Evolutionary conservation across 2,888 invertebrate genomes (phyloP), one percentile per base, ranked within the genome.

Genomic region (Dicyrtoma fusca): DNA sequence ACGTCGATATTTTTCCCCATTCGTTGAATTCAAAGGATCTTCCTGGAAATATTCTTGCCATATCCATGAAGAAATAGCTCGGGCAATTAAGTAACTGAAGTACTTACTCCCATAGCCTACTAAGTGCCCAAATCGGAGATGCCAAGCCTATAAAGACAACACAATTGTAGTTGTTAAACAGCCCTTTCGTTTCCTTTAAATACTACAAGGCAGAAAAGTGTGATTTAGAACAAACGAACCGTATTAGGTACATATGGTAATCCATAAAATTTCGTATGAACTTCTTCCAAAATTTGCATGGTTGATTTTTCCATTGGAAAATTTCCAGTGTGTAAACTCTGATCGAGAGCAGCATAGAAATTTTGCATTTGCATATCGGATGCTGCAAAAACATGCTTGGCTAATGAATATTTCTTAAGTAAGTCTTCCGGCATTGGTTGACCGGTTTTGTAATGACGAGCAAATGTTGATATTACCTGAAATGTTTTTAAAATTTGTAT

Each of bases 41-140:
- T 84, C 82, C 81, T 89, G 87, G 82, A 98, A 97, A 83, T 92
- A 90, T 21, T 88, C 88, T 82, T 92, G 90, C 97, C 97, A 98
- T 76, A 96, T 93, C 86, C 91, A 90, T 71, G 94, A 92, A 0
- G 97, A 96, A 64, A 97, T 89, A 10, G 96, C 94, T 81, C 94
- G 88, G 0, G 98, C 97, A 82, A 97, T 92, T 76, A 99, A 86
- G 85, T 99, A 99, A 0, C 98, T 92, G 84, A 98, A 99, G 85
- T 99, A 99, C 84, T 97, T 97, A 0, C 97, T 97, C 49, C 99
- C 99, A 84, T 99, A 99, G 1, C 97, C 97, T 4, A 97, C 93
- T 69, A 99, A 86, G 85, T 99, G 99, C 75, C 95, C 92, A 86
- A 99, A 99, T 73, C 97, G 87, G 81, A 95, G 87, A 82, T 97